These are phyloP conservation scores for Achlya flavicornis DNA, from an alignment of 2,888 invertebrate genomes.

Conservation along the genomic window DNA sequence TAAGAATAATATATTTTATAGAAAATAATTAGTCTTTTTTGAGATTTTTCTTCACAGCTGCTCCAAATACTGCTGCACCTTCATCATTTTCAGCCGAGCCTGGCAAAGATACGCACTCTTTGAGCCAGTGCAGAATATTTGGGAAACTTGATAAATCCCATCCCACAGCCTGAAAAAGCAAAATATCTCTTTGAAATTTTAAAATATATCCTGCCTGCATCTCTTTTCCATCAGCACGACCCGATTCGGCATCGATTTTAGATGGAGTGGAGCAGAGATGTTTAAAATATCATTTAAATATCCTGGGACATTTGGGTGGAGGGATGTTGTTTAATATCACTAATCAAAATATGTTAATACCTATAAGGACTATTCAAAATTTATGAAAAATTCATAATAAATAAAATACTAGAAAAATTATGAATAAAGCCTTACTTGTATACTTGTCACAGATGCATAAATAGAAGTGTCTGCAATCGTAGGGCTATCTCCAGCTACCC, in stretches of 20 bases:
- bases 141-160: slow-evolving; percentile 83
- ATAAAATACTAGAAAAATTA: no score
- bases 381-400: no score
- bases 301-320: no score
- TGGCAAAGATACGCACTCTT: slow-evolving; percentile 82
- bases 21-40: slow-evolving; percentile 41
- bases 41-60: slow-evolving; percentile 81
- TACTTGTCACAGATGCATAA: slow-evolving; percentile 81
- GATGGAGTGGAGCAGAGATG: no score
- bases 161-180: slow-evolving; percentile 79
- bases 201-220: background rate
- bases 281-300: no score
- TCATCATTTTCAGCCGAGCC: slow-evolving; percentile 84
- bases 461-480: slow-evolving; percentile 87
- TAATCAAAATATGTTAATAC: no score
- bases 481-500: slow-evolving; percentile 84
- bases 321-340: no score
- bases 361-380: no score
- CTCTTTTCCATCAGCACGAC: no score
- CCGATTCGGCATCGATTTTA: no score
- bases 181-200: background rate
- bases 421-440: slow-evolving; percentile 67
- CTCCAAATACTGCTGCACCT: slow-evolving; percentile 84
- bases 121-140: slow-evolving; percentile 84
- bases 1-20: slow-evolving; percentile 31